A percentile compares a stretch with the other conserved stretches of the same genome.
phyloP scores from a whole-genome alignment of 2,113 vertebrate genomes.

The Plestiodon gilberti region DNA sequence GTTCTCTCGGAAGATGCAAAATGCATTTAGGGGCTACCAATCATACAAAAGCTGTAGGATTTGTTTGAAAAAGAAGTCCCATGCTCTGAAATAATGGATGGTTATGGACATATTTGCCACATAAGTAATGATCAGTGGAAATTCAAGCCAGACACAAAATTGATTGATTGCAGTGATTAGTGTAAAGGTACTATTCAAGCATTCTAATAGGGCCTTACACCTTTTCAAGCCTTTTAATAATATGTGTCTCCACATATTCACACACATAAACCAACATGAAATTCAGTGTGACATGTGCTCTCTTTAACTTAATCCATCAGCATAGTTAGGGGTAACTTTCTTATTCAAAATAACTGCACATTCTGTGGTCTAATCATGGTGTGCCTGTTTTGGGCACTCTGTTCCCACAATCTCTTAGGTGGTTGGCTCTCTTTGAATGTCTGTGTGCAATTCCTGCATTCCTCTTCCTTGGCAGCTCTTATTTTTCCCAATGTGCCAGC shows the following conservation, averaged over 20 bases:
- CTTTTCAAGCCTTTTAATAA: background rate
- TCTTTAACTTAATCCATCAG: background rate
- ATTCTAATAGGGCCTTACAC: background rate
- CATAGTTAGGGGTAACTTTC: background rate
- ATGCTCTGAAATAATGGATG: background rate
- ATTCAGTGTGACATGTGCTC: background rate
- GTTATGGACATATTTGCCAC: background rate
- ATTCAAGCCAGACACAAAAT: background rate
- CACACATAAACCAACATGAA: background rate
- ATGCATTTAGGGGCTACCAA: background rate
- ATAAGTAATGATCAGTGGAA: background rate
- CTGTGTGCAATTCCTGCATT: no score
- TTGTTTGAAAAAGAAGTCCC: background rate
- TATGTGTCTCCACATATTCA: background rate
- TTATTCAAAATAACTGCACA: background rate
- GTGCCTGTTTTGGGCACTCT: no score
- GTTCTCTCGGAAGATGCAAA: background rate
- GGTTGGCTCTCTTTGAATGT: no score
- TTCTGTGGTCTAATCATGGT: no score
- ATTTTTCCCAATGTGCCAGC: no score
- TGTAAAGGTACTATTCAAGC: background rate
- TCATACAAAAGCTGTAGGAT: background rate
- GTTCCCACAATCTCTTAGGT: background rate
- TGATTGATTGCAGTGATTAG: background rate
- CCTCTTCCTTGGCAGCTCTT: no score